These are phyloP conservation scores for Hypolimnas misippus DNA, from an alignment of 2,888 invertebrate species.

Conservation along the genomic window DNA sequence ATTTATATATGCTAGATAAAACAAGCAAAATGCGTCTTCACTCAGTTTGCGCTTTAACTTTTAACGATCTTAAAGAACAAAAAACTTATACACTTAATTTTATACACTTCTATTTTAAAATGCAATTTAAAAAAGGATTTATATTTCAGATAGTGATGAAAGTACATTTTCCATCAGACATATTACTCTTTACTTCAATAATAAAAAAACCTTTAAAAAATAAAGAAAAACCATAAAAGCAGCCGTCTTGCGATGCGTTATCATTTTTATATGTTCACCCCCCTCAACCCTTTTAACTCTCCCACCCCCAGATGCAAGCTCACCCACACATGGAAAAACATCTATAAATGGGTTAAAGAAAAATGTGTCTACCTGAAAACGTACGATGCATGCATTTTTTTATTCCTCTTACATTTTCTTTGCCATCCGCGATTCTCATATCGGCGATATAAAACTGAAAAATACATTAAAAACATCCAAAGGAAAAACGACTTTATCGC, in stretches of 20 bases:
- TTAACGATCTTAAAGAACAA: background rate
- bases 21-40: no score
- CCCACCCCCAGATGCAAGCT: slow-evolving; percentile 62
- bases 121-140: slow-evolving; percentile 17
- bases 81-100: background rate
- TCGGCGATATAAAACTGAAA: slow-evolving; percentile 84
- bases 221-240: slow-evolving; percentile 83
- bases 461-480: slow-evolving; percentile 69
- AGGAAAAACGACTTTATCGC: slow-evolving; percentile 51
- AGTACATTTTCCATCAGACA: slow-evolving; percentile 46
- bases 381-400: slow-evolving; percentile 82
- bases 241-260: slow-evolving; percentile 84
- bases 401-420: slow-evolving; percentile 81
- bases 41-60: background rate
- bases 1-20: no score
- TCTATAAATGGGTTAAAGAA: slow-evolving; percentile 83
- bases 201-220: slow-evolving; percentile 79
- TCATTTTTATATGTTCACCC: slow-evolving; percentile 82
- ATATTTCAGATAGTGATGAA: slow-evolving; percentile 30
- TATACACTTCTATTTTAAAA: slow-evolving; percentile 13
- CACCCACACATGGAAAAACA: slow-evolving; percentile 64
- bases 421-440: slow-evolving; percentile 84
- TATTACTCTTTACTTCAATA: slow-evolving; percentile 61
- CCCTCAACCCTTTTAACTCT: slow-evolving; percentile 62
- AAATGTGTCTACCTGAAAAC: slow-evolving; percentile 85